Conservation (phyloP, 2,888 invertebrate species). For the Oxycera nigricornis region DNA sequence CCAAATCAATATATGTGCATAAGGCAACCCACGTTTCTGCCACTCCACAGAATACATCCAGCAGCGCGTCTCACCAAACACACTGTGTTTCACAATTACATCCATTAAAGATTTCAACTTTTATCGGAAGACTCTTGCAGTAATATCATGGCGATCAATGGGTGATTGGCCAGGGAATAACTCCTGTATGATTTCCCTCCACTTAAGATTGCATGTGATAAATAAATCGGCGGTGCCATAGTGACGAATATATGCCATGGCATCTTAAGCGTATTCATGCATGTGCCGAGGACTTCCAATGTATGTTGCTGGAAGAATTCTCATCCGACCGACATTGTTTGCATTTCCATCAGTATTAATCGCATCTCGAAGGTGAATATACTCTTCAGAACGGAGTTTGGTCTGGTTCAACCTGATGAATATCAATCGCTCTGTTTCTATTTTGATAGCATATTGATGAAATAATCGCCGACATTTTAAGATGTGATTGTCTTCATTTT, state of each 20-base stretch:
- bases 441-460: conserved; percentile 33
- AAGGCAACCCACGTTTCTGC: conserved; percentile 48
- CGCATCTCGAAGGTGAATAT: conserved; percentile 16
- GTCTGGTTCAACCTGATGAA: conserved; percentile 13
- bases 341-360: too few species aligned
- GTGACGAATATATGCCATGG: too few species aligned
- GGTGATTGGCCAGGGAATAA: too few species aligned
- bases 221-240: too few species aligned
- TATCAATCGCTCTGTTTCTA: conserved; percentile 4
- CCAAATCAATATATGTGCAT: conserved; percentile 49
- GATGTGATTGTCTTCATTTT: conserved; percentile 37
- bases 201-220: too few species aligned
- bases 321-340: too few species aligned
- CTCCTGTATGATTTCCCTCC: too few species aligned
- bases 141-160: too few species aligned
- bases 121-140: conserved; percentile 53
- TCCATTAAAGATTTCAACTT: conserved; percentile 47
- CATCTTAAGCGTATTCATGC: too few species aligned
- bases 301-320: too few species aligned
- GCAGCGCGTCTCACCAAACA: conserved; percentile 52
- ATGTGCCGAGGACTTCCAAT: too few species aligned
- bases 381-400: conserved; percentile 48
- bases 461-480: conserved; percentile 41
- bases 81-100: conserved; percentile 47
- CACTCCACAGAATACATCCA: conserved; percentile 52